Evolutionary conservation across 35 echinoderm and acorn worm genomes (phyloP).

Genomic region (Apostichopus parvimensis): DNA sequence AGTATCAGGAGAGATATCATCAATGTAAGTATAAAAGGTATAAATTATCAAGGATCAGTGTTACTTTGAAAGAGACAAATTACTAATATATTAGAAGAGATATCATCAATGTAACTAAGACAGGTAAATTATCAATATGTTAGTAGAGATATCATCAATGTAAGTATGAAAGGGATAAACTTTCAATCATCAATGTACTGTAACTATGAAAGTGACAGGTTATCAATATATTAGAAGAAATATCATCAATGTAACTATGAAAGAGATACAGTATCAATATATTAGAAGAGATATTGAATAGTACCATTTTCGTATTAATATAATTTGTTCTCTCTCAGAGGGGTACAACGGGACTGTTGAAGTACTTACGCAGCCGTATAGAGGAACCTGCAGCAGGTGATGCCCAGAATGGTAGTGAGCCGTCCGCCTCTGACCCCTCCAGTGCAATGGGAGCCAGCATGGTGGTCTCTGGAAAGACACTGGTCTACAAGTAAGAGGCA

Average conservation of each 20-base stretch:
- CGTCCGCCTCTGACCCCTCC: constrained; percentile 58
- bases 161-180: no score
- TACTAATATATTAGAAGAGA: no score
- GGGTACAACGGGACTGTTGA: constrained; percentile 86
- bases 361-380: constrained; percentile 86
- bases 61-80: no score
- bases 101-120: no score
- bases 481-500: constrained; percentile 79
- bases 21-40: constrained; percentile 54
- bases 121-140: no score
- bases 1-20: constrained; percentile 94
- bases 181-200: no score
- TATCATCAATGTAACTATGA: no score
- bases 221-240: not conserved
- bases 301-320: no score
- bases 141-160: no score
- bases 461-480: constrained; percentile 79
- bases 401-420: constrained; percentile 5
- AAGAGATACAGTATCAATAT: not conserved
- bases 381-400: constrained; percentile 68
- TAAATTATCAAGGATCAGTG: no score
- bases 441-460: constrained; percentile 62
- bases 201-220: not conserved
- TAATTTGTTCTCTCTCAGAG: constrained; percentile 50
- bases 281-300: not conserved